phyloP scores from a whole-genome alignment of 2,113 vertebrate genomes.

The Campylorhamphus procurvoides region DNA sequence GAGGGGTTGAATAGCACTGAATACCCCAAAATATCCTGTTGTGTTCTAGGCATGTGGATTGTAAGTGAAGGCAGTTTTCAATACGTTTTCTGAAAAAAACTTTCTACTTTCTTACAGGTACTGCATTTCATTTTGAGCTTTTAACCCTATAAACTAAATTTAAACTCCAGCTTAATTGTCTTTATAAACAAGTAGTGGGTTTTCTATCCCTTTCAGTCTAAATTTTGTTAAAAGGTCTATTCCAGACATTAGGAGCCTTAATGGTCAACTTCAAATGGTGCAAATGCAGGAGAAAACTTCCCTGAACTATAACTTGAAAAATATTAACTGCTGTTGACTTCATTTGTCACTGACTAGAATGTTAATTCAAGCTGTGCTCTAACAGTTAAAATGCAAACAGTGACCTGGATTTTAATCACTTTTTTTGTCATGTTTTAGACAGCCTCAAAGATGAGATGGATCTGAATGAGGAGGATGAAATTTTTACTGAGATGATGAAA shows the following conservation, averaged over 20 bases:
- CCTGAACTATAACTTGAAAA: background rate
- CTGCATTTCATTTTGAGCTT: background rate
- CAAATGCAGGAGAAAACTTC: background rate
- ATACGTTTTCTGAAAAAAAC: background rate
- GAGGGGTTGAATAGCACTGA: background rate
- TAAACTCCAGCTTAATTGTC: background rate
- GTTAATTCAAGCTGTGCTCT: background rate
- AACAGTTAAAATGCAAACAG: background rate
- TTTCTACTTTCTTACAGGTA: background rate
- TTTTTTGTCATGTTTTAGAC: constrained; percentile 70
- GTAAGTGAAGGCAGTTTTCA: background rate
- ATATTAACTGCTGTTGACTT: background rate
- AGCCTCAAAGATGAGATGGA: constrained; percentile 79
- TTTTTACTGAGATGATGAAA: constrained; percentile 86
- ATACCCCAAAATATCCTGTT: background rate
- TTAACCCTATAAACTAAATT: background rate
- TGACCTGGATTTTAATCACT: background rate
- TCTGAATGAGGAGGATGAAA: constrained; percentile 79
- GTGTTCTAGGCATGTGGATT: background rate
- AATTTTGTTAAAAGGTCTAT: background rate
- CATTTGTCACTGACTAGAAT: background rate
- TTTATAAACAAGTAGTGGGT: background rate
- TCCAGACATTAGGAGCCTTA: background rate
- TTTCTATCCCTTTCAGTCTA: background rate
- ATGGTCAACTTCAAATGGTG: background rate